A percentile compares a stretch with the other conserved stretches of the same genome.
These are phyloP conservation scores for Cyprinus carpio DNA, from an alignment of 2,113 vertebrate genomes.

Conservation along the genomic window DNA sequence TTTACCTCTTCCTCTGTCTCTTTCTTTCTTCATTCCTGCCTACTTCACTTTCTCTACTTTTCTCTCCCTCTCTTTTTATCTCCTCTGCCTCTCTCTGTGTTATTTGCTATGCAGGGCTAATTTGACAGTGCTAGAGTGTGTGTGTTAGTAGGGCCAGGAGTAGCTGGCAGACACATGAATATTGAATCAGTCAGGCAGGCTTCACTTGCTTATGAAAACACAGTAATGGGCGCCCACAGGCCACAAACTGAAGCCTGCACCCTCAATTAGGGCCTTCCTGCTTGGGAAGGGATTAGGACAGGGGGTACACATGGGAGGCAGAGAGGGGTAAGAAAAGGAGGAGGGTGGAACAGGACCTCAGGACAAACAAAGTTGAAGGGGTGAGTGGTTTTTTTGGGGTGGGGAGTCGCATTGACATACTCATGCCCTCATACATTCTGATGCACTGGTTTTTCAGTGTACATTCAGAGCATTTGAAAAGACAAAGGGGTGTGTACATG, in stretches of 20 bases:
- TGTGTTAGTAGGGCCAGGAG: slow-evolving; percentile 71
- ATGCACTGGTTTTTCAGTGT: slow-evolving; percentile 53
- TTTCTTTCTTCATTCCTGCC: slow-evolving; percentile 50
- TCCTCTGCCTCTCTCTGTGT: slow-evolving; percentile 63
- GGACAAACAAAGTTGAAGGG: slow-evolving; percentile 73
- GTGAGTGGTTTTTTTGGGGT: slow-evolving; percentile 29
- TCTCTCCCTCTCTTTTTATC: slow-evolving; percentile 28
- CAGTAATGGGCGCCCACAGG: slow-evolving; percentile 85
- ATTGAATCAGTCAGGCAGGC: slow-evolving; percentile 85
- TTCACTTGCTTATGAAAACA: slow-evolving; percentile 86
- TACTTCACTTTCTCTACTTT: slow-evolving; percentile 44
- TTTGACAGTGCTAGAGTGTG: slow-evolving; percentile 74
- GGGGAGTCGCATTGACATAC: slow-evolving; percentile 56
- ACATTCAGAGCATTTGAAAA: slow-evolving; percentile 14
- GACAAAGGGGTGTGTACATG: slow-evolving; percentile 42
- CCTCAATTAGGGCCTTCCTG: slow-evolving; percentile 86
- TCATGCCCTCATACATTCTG: slow-evolving; percentile 62
- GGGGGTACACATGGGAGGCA: slow-evolving; percentile 78
- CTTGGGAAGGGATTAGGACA: slow-evolving; percentile 83
- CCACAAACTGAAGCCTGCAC: slow-evolving; percentile 84
- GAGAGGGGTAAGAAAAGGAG: slow-evolving; percentile 72
- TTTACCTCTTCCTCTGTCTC: slow-evolving; percentile 49
- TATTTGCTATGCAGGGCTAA: slow-evolving; percentile 83
- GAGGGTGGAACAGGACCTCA: slow-evolving; percentile 76
- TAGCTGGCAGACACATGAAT: slow-evolving; percentile 86